phyloP scores from a whole-genome alignment of 2,113 vertebrate genomes.

The Gymnogyps californianus region DNA sequence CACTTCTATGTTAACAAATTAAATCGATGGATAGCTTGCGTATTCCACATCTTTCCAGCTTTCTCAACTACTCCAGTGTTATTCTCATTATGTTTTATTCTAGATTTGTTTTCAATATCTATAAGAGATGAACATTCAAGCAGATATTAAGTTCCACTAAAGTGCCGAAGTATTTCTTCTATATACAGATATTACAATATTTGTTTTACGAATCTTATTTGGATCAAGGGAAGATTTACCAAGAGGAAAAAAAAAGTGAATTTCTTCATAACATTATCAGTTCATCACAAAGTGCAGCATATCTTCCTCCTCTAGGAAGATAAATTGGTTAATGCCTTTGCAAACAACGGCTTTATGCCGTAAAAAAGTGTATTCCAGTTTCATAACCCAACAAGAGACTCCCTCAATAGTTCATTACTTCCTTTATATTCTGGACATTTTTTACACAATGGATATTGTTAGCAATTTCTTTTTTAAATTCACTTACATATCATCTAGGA shows the following conservation, averaged over 20 bases:
- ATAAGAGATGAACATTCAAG: neutral
- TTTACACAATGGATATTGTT: neutral
- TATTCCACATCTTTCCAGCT: neutral
- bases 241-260: neutral
- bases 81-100: neutral
- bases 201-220: neutral
- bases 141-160: neutral
- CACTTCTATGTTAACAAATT: neutral
- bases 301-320: neutral
- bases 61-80: neutral
- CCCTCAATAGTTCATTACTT: neutral
- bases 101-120: neutral
- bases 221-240: neutral
- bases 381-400: neutral
- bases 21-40: rapidly evolving
- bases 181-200: neutral
- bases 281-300: neutral
- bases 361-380: neutral
- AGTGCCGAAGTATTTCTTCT: neutral
- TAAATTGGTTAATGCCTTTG: neutral
- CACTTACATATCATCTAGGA: neutral
- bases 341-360: neutral
- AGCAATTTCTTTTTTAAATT: neutral
- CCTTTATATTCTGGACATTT: neutral
- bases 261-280: neutral